phyloP scores from a whole-genome alignment of 53 echinoderm and acorn worm species.

The Luidia sarsii region DNA sequence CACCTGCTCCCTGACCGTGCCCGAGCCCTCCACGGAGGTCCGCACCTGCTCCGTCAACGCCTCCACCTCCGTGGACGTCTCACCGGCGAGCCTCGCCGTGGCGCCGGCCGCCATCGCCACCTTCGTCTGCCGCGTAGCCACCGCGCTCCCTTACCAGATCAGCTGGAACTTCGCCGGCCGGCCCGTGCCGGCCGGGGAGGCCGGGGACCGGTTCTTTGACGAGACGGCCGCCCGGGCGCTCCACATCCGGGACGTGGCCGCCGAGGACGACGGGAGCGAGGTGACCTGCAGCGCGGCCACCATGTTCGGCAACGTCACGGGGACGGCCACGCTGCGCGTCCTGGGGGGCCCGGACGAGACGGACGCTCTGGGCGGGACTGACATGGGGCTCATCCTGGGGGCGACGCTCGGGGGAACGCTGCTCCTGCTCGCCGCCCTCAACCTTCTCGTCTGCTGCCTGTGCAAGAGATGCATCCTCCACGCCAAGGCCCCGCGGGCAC shows the following conservation, averaged over 20 bases:
- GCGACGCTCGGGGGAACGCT: conserved; percentile 2
- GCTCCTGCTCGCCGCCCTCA: conserved; percentile 10
- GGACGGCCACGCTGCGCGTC: conserved; percentile 2
- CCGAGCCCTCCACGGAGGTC: conserved; percentile 11
- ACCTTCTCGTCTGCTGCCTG: conserved; percentile 26
- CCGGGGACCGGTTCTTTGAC: conserved; percentile 29
- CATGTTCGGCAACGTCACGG: conserved; percentile 35
- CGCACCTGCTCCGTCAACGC: conserved; percentile 33
- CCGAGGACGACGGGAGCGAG: background rate
- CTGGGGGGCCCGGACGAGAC: background rate
- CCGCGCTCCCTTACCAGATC: conserved; percentile 49
- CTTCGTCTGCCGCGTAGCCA: conserved; percentile 37
- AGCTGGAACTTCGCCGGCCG: conserved; percentile 28
- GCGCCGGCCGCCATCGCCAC: conserved; percentile 1
- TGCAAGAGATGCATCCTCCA: background rate
- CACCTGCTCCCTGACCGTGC: conserved; percentile 13
- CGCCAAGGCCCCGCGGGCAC: no score
- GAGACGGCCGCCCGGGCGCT: conserved; percentile 41
- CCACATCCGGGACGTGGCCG: conserved; percentile 33
- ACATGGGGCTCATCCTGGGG: conserved; percentile 2
- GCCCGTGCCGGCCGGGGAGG: background rate
- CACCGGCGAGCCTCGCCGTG: background rate
- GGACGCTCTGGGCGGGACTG: background rate
- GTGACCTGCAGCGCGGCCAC: conserved; percentile 39
- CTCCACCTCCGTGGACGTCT: conserved; percentile 3